Evolutionary conservation across 2,797 vertebrate species (phyloP).

Genomic region (Epinephelus awoara): DNA sequence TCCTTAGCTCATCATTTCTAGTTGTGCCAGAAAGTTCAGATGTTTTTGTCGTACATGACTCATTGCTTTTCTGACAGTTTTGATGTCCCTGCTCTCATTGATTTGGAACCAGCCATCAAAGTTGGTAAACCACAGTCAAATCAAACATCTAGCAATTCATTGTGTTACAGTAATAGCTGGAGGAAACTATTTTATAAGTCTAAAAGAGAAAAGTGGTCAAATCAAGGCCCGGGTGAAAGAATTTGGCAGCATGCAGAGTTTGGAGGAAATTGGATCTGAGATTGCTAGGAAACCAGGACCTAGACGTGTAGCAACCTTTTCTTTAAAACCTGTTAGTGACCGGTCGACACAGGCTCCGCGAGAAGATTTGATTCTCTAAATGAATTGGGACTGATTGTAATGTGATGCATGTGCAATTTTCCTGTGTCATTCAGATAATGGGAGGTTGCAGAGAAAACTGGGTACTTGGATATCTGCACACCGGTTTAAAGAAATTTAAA

Average conservation of each 20-base stretch:
- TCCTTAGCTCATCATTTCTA: constrained; percentile 28
- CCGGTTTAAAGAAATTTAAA: not conserved
- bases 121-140: constrained; percentile 4
- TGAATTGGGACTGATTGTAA: constrained; percentile 34
- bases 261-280: constrained; percentile 33
- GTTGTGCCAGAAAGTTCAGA: not conserved
- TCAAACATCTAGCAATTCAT: constrained; percentile 20
- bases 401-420: constrained; percentile 21
- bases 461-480: not conserved
- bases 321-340: constrained; percentile 35
- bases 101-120: constrained; percentile 17
- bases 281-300: constrained; percentile 27
- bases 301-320: constrained; percentile 4
- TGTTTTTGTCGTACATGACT: not conserved
- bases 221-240: constrained; percentile 20
- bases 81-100: constrained; percentile 22
- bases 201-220: constrained; percentile 6
- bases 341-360: constrained; percentile 1
- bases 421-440: not conserved
- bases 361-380: constrained; percentile 33
- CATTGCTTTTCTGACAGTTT: constrained; percentile 23
- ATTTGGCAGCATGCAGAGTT: not conserved
- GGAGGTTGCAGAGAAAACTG: constrained; percentile 1
- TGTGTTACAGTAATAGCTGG: not conserved
- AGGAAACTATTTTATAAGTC: constrained; percentile 20